These are phyloP conservation scores for Nymphicus hollandicus DNA, from an alignment of 2,113 vertebrate species.

Conservation along the genomic window DNA sequence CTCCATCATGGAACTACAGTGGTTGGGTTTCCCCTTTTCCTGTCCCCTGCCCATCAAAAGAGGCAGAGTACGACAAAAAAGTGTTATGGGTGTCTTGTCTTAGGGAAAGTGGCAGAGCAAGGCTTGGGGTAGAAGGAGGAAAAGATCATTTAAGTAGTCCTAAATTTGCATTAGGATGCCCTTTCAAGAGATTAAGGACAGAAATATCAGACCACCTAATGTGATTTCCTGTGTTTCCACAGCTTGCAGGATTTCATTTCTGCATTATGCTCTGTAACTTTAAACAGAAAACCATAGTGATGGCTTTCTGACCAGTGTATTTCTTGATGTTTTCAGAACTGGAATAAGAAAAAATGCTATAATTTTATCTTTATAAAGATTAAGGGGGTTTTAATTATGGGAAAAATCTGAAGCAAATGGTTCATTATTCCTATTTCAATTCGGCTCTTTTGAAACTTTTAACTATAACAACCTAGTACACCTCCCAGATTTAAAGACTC, in stretches of 20 bases:
- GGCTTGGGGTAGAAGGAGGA: background rate
- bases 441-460: background rate
- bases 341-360: background rate
- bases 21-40: too few species aligned
- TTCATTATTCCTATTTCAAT: background rate
- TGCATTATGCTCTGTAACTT: background rate
- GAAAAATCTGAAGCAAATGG: background rate
- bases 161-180: background rate
- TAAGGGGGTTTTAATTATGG: background rate
- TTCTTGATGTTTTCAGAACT: background rate
- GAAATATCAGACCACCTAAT: background rate
- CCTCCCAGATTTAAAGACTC: background rate
- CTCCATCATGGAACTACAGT: fast-evolving
- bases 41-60: background rate
- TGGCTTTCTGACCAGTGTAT: background rate
- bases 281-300: background rate
- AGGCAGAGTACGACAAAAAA: background rate
- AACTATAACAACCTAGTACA: background rate
- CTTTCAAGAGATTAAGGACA: background rate
- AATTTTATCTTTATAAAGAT: background rate
- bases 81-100: background rate
- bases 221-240: background rate
- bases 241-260: background rate
- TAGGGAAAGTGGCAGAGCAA: background rate
- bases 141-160: background rate